Evolutionary conservation across 2,888 invertebrate genomes (phyloP), one percentile per base, ranked within the genome.

Genomic region (Anagyrus pseudococci): DNA sequence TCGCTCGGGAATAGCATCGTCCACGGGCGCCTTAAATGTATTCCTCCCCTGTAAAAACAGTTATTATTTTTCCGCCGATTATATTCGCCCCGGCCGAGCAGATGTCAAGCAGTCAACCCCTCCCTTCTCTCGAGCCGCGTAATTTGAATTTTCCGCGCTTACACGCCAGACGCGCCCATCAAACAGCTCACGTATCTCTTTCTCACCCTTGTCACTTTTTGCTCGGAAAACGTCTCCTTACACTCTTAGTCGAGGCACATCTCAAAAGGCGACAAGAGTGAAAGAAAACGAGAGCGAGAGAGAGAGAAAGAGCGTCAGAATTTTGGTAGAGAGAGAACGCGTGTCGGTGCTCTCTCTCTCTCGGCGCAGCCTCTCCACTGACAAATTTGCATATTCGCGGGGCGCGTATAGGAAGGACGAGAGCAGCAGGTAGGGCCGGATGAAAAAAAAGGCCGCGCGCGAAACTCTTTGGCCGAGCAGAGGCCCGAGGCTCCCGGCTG

Each of bases 321-420:
- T n/a, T n/a, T n/a, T n/a, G n/a, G n/a, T n/a, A n/a, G n/a, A n/a
- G n/a, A n/a, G n/a, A n/a, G n/a, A n/a, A n/a, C n/a, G n/a, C n/a
- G n/a, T n/a, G 29, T 10, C 10, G 29, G 6, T 29, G 6, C 10
- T 29, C 29, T 47, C 22, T 2, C 4, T 8, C 41, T 33, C 13
- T 6, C 10, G 49, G 41, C 54, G 54, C 22, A 7, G n/a, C n/a
- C n/a, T 53, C n/a, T 58, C 58, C 68, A 62, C 54, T 25, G n/a
- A n/a, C n/a, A 44, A 68, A 78, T 78, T 78, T 78, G 77, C 78
- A 78, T 78, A 77, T n/a, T n/a, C 71, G 67, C 71, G 69, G 75
- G 75, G n/a, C 76, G 75, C 74, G 77, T 75, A 76, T 77, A 75
- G 73, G 41, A 19, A 22, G 46, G 10, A 22, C 68, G 68, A 62